Evolutionary conservation across 1,140 invertebrate genomes (phyloP).

Genomic region (Drosophila quadrilineata): DNA sequence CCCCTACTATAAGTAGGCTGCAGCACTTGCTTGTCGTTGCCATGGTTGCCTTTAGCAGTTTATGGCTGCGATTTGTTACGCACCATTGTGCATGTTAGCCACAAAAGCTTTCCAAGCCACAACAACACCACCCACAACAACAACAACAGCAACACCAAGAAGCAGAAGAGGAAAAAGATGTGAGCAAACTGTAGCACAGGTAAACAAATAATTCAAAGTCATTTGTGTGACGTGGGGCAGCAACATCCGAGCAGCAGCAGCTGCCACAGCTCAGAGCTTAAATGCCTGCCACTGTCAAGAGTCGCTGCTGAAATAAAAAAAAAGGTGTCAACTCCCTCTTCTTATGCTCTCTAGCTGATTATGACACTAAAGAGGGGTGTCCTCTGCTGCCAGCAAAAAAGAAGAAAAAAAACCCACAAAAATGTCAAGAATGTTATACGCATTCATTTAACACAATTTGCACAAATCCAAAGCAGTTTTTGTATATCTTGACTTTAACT

Average conservation of each 20-base stretch:
- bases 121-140: conserved; percentile 6
- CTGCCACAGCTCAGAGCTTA: conserved; percentile 42
- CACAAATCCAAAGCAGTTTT: conserved; percentile 1
- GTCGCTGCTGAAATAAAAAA: no score
- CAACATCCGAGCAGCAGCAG: no score
- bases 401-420: no score
- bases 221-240: conserved; percentile 60
- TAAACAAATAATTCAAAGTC: conserved; percentile 80
- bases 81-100: conserved; percentile 69
- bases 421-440: conserved; percentile 39
- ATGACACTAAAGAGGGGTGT: conserved; percentile 72
- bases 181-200: conserved; percentile 33
- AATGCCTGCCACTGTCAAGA: conserved; percentile 35
- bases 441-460: conserved; percentile 21
- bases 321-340: conserved; percentile 31
- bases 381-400: no score
- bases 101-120: conserved; percentile 46
- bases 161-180: conserved; percentile 3
- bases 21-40: conserved; percentile 10
- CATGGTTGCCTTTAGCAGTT: conserved; percentile 54
- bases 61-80: conserved; percentile 77
- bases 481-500: not conserved
- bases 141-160: conserved; percentile 10
- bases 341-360: conserved; percentile 45
- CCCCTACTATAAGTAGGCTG: conserved; percentile 31